Evolutionary conservation across 1,140 invertebrate genomes (phyloP), one percentile per base, ranked within the genome.

Genomic region (Cheumatopsyche charites): DNA sequence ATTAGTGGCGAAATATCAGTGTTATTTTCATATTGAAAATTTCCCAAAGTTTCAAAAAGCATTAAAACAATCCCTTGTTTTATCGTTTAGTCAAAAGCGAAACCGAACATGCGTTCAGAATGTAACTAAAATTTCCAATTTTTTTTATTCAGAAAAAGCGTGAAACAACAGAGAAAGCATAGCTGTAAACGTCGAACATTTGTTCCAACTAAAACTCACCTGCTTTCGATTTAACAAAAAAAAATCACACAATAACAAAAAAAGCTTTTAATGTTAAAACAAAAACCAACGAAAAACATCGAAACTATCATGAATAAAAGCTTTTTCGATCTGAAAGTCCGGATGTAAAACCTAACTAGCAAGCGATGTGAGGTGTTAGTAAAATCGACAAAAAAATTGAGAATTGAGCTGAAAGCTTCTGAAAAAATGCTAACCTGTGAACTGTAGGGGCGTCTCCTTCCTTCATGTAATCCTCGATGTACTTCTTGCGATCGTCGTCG

Each of bases 401-500:
- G 1, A 52, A 19, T 17, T 2, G 7, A 9, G 9, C 29, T 36
- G 29, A 9, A 49, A 49, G 4, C 13, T 49, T 15, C 13, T 3
- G 47, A 17, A 19, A 17, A 19, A 23, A 11, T 6, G 67, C 67
- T 12, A 49, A 76, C 74, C 74, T 73, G 63, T 72, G 68, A 5
- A 82, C 81, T 36, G 82, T 79, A 11, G 82, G 80, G 49, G 83
- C 82, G 76, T 83, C 82, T 17, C 82, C 82, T 71, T 83, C 83
- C 79, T 80, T 82, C 26, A 82, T 75, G 69, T 83, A 85, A 68
- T 85, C 83, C 73, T 84, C 83, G 73, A 84, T 85, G 79, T 88
- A 88, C 69, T 83, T 84, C 76, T 90, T 88, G 17, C 84, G 81
- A 15, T 84, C 81, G 21, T 83, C 82, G 21, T 85, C 83, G 62